Percentiles rank a stretch among this genome's conserved stretches.
Conservation (phyloP, 2,113 vertebrate species). For the Ascaphus truei region DNA sequence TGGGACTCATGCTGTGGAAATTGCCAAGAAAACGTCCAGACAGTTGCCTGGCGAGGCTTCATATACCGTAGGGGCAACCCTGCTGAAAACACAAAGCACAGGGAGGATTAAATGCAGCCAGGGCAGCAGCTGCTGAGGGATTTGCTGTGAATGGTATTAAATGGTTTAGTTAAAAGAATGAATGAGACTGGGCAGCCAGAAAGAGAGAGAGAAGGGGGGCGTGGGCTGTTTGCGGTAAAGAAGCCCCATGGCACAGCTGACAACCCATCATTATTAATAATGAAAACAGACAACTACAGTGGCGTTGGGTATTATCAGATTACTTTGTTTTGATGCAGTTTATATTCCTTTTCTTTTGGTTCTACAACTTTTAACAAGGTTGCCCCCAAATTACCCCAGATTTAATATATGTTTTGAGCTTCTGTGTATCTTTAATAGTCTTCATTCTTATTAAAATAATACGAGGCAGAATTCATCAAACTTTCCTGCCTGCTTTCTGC, state of each 20-base stretch:
- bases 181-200: slow-evolving; percentile 2
- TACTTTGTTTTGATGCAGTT: neutral
- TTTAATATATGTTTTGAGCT: too few species aligned
- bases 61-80: slow-evolving; percentile 10
- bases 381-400: too few species aligned
- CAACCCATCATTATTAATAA: slow-evolving; percentile 15
- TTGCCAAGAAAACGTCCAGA: slow-evolving; percentile 20
- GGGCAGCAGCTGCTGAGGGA: slow-evolving; percentile 19
- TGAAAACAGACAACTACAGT: neutral
- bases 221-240: neutral
- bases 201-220: neutral
- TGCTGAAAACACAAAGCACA: slow-evolving; percentile 10
- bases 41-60: slow-evolving; percentile 5
- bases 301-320: neutral
- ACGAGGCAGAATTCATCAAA: too few species aligned
- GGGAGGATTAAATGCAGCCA: slow-evolving; percentile 19
- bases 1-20: neutral
- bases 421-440: too few species aligned
- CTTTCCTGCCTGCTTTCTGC: too few species aligned
- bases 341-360: too few species aligned
- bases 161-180: slow-evolving; percentile 31
- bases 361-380: too few species aligned
- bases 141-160: slow-evolving; percentile 24
- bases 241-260: slow-evolving; percentile 18
- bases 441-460: too few species aligned